Evolutionary conservation across 2,888 invertebrate genomes (phyloP).

Genomic region (Meteorus colon): DNA sequence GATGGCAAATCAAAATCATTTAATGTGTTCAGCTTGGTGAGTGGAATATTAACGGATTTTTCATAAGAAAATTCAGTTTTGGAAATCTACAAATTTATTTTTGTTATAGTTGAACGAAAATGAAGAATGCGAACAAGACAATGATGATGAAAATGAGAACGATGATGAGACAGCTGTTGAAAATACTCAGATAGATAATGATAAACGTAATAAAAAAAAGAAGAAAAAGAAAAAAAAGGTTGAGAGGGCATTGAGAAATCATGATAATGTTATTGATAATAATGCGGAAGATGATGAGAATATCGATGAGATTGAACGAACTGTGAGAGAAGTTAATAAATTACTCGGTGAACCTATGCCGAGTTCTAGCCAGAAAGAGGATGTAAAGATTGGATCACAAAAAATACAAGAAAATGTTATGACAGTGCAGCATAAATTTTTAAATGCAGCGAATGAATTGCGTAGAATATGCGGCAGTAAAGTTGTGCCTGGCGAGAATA

Average conservation of each 20-base stretch:
- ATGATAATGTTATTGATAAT: slow-evolving; percentile 50
- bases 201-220: slow-evolving; percentile 77
- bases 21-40: slow-evolving; percentile 83
- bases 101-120: slow-evolving; percentile 75
- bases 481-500: slow-evolving; percentile 81
- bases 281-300: slow-evolving; percentile 52
- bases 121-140: slow-evolving; percentile 82
- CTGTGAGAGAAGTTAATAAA: slow-evolving; percentile 80
- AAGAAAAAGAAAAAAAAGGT: slow-evolving; percentile 79
- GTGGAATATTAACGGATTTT: slow-evolving; percentile 52
- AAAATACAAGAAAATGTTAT: slow-evolving; percentile 75
- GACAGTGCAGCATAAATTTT: slow-evolving; percentile 80
- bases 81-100: slow-evolving; percentile 18
- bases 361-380: slow-evolving; percentile 59
- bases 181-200: slow-evolving; percentile 47
- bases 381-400: slow-evolving; percentile 11
- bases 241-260: slow-evolving; percentile 60
- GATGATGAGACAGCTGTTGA: slow-evolving; percentile 76
- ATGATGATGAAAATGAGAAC: slow-evolving; percentile 72
- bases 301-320: slow-evolving; percentile 81
- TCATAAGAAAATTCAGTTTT: background rate
- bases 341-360: slow-evolving; percentile 77
- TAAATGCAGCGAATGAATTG: slow-evolving; percentile 88
- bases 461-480: slow-evolving; percentile 87
- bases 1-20: slow-evolving; percentile 77